phyloP scores from a whole-genome alignment of 2,888 invertebrate genomes.

The Drosophila borborema region DNA sequence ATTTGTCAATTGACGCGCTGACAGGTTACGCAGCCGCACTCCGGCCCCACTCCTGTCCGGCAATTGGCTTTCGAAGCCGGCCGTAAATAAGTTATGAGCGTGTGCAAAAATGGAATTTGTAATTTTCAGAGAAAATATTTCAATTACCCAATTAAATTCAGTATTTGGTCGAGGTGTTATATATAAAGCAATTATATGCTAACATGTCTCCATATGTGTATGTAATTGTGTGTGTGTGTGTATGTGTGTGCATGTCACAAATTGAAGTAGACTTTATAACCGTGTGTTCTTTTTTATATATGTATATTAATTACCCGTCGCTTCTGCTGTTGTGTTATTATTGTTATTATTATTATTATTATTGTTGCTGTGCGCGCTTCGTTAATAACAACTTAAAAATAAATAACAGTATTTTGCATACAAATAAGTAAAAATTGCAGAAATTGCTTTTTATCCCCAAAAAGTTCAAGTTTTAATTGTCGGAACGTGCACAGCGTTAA shows the following conservation, averaged over 20 bases:
- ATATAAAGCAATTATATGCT: constrained; percentile 47
- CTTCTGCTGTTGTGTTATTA: constrained; percentile 17
- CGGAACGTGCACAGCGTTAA: constrained; percentile 61
- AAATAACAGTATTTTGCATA: constrained; percentile 41
- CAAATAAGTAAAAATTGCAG: constrained; percentile 52
- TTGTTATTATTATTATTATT: constrained; percentile 2
- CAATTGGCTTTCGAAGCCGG: constrained; percentile 31
- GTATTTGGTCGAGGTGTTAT: constrained; percentile 64
- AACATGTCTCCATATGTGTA: constrained; percentile 16
- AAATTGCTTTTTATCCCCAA: constrained; percentile 62
- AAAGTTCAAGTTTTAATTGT: constrained; percentile 70
- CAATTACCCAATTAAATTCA: constrained; percentile 77
- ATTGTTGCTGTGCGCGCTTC: constrained; percentile 46
- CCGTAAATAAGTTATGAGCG: constrained; percentile 66
- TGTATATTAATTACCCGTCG: constrained; percentile 62
- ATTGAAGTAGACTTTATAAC: constrained; percentile 65
- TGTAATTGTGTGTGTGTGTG: constrained; percentile 14
- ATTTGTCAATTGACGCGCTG: constrained; percentile 75
- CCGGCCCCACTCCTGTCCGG: constrained; percentile 29
- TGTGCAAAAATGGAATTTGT: constrained; percentile 70
- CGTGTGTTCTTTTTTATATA: constrained; percentile 51
- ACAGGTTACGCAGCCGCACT: constrained; percentile 80
- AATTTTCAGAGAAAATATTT: constrained; percentile 62
- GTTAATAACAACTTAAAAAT: constrained; percentile 72
- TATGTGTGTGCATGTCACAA: constrained; percentile 42